A percentile compares a stretch with the other conserved stretches of the same genome.
phyloP scores from a whole-genome alignment of 2,888 invertebrate genomes.

The Hirudinaria manillensis region DNA sequence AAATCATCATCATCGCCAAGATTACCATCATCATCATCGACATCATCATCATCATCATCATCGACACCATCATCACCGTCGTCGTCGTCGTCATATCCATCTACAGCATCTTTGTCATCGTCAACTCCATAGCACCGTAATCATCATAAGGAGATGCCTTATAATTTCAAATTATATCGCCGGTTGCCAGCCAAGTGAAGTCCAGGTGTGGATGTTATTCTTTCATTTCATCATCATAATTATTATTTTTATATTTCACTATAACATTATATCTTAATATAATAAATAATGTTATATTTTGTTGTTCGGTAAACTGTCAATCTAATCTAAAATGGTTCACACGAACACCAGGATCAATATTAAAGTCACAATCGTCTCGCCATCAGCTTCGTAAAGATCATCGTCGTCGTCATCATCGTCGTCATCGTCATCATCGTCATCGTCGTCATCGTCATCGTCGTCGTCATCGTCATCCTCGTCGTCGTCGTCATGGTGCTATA shows the following conservation, averaged over 20 bases:
- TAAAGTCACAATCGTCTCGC: slow-evolving; percentile 23
- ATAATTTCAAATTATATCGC: neutral
- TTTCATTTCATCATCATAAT: too few species aligned
- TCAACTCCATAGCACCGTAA: slow-evolving; percentile 8
- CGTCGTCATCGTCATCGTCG: too few species aligned
- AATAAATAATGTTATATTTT: too few species aligned
- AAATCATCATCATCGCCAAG: neutral
- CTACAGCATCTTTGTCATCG: slow-evolving; percentile 22
- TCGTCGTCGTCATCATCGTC: slow-evolving; percentile 25
- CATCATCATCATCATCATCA: slow-evolving; percentile 31
- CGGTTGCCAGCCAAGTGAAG: neutral
- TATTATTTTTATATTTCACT: too few species aligned
- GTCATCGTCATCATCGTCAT: neutral
- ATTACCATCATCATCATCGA: slow-evolving; percentile 26
- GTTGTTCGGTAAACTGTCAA: too few species aligned
- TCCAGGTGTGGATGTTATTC: too few species aligned
- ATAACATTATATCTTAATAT: too few species aligned
- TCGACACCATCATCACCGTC: slow-evolving; percentile 30
- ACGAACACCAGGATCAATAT: slow-evolving; percentile 26
- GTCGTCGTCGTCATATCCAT: slow-evolving; percentile 27
- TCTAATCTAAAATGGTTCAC: too few species aligned
- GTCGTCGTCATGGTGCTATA: too few species aligned
- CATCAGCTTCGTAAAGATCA: slow-evolving; percentile 29
- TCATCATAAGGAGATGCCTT: neutral
- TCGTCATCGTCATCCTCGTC: too few species aligned